These are phyloP conservation scores for Cataglyphis hispanica DNA, from an alignment of 1,140 invertebrate species.

Conservation along the genomic window DNA sequence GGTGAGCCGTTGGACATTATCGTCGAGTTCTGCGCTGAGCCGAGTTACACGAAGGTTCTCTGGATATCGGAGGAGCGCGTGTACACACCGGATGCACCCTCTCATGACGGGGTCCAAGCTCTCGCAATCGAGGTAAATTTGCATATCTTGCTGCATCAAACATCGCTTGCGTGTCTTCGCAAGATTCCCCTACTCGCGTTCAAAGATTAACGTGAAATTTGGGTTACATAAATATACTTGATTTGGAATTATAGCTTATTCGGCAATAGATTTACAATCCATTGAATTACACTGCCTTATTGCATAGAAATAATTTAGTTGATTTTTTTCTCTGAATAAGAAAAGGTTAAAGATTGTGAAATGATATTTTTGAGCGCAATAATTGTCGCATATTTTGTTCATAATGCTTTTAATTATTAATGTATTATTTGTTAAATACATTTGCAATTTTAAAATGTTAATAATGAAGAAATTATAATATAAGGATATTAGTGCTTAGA, in stretches of 20 bases:
- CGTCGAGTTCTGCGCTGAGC: slow-evolving; percentile 88
- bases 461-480: not conserved
- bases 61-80: slow-evolving; percentile 88
- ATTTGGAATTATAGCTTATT: not conserved
- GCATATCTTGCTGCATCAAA: slow-evolving; percentile 20
- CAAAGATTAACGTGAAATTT: not conserved
- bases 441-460: not conserved
- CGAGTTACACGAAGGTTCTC: slow-evolving; percentile 86
- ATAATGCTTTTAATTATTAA: not conserved
- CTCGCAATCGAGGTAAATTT: slow-evolving; percentile 86
- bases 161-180: not conserved
- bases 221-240: not conserved
- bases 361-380: not conserved
- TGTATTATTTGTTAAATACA: not conserved
- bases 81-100: slow-evolving; percentile 86
- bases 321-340: not conserved
- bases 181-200: not conserved
- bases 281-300: not conserved
- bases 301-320: not conserved
- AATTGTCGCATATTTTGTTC: not conserved
- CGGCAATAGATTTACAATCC: not conserved
- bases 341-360: not conserved
- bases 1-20: slow-evolving; percentile 86
- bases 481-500: not conserved
- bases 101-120: slow-evolving; percentile 86